Conservation (phyloP, 2,113 vertebrate genomes). For the Ailuropoda melanoleuca region DNA sequence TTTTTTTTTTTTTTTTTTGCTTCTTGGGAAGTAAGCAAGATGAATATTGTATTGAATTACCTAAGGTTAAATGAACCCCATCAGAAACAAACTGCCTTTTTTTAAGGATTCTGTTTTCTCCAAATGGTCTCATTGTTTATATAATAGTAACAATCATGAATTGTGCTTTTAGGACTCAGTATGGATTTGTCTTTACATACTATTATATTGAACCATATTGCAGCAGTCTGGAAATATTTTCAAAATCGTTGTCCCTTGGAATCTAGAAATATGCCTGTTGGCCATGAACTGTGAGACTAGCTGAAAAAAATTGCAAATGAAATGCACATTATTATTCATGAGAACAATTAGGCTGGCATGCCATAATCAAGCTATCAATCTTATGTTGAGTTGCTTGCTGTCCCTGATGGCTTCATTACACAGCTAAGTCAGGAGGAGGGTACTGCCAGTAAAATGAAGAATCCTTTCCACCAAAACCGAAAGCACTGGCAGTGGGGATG, state of each 20-base stretch:
- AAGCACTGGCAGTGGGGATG: neutral
- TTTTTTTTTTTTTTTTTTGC: neutral
- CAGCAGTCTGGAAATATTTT: conserved; percentile 40
- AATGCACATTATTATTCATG: conserved; percentile 8
- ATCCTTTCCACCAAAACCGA: neutral
- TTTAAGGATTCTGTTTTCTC: conserved; percentile 42
- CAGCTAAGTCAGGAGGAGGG: neutral
- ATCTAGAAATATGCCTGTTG: conserved; percentile 48
- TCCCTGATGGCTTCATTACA: neutral
- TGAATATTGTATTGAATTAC: neutral
- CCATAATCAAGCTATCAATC: neutral
- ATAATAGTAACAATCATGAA: neutral
- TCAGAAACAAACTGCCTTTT: neutral
- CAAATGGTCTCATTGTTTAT: conserved; percentile 19
- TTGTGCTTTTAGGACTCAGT: neutral
- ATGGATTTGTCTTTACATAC: conserved; percentile 23
- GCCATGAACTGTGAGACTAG: neutral
- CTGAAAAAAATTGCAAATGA: conserved; percentile 41
- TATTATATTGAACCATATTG: neutral
- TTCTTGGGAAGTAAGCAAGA: neutral
- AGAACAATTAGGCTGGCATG: neutral
- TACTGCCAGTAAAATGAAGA: neutral
- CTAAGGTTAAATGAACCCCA: neutral
- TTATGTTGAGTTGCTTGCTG: neutral
- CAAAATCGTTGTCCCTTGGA: conserved; percentile 8